Evolutionary conservation across 2,113 vertebrate species (phyloP).

Genomic region (Callithrix jacchus): DNA sequence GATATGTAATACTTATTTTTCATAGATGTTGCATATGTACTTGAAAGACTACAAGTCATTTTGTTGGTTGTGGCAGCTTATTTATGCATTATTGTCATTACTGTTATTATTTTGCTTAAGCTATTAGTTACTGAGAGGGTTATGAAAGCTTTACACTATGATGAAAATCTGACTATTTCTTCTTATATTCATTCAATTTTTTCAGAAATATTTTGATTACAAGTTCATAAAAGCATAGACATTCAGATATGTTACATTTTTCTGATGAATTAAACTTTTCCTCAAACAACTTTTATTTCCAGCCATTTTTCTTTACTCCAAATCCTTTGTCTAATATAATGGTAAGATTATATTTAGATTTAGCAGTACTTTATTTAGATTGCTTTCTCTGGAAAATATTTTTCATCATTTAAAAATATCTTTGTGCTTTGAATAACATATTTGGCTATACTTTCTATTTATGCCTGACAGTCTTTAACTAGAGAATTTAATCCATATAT

Average conservation of each 20-base stretch:
- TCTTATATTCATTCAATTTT: neutral
- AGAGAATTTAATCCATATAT: neutral
- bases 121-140: neutral
- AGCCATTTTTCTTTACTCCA: neutral
- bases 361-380: neutral
- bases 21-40: neutral
- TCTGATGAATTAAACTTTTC: neutral
- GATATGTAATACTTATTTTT: neutral
- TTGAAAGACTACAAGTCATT: neutral
- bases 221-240: neutral
- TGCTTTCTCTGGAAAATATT: neutral
- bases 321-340: neutral
- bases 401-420: neutral
- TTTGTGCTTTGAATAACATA: neutral
- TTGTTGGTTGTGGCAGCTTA: neutral
- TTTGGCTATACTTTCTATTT: neutral
- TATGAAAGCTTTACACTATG: neutral
- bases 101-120: neutral
- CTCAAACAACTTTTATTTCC: neutral
- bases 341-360: neutral
- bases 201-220: neutral
- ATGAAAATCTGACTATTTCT: neutral
- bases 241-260: neutral
- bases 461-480: neutral
- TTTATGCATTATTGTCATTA: neutral